A percentile compares a stretch with the other conserved stretches of the same genome.
Evolutionary conservation across 2,113 vertebrate species (phyloP).

Genomic region (Hypanus sabinus): DNA sequence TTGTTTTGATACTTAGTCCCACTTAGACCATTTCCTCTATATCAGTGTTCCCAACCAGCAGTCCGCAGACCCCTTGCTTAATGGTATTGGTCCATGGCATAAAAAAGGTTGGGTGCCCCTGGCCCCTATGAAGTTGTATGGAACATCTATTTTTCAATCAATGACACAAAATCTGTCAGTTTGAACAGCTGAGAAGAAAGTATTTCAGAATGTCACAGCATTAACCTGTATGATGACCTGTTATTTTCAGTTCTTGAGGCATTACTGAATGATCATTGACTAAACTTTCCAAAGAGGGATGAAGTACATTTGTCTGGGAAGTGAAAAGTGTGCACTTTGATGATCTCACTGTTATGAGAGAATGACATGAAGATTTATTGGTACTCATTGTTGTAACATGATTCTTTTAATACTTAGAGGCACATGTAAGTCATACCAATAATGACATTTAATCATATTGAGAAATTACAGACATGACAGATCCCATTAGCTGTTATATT

Average conservation of each 20-base stretch:
- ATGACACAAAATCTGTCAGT: neutral
- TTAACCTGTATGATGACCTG: neutral
- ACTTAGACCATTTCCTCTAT: neutral
- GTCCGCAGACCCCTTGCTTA: too few relatives aligned
- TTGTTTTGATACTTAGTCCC: neutral
- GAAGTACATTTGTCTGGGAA: neutral
- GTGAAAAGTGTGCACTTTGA: neutral
- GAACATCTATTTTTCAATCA: neutral
- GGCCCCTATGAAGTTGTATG: neutral
- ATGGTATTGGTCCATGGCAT: too few relatives aligned
- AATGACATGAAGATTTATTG: neutral
- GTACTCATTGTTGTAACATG: neutral
- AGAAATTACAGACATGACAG: neutral
- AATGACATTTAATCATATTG: slow-evolving; percentile 26
- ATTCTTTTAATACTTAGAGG: neutral
- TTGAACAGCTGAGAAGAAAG: neutral
- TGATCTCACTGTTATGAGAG: neutral
- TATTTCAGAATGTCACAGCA: neutral
- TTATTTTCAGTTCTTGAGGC: neutral
- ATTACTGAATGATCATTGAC: neutral
- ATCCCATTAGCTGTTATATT: slow-evolving; percentile 34
- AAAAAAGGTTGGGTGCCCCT: too few relatives aligned
- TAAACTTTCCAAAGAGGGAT: neutral
- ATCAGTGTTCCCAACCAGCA: too few relatives aligned
- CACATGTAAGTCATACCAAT: neutral